Evolutionary conservation across 1,140 invertebrate genomes (phyloP).

Genomic region (Drosophila mayri): DNA sequence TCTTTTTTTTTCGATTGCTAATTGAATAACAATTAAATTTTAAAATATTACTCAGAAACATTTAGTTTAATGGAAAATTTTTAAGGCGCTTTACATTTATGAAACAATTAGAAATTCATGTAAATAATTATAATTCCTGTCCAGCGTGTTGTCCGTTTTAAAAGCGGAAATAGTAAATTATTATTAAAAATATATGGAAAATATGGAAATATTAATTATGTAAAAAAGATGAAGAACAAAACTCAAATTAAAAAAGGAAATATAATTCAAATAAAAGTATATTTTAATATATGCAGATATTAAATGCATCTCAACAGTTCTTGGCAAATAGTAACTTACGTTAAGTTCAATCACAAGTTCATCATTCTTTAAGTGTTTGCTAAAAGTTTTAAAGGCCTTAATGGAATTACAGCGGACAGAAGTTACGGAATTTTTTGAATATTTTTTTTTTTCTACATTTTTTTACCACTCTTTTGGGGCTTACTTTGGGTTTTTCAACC

Average conservation of each 20-base stretch:
- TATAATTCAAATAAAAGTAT: no score
- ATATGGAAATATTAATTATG: not conserved
- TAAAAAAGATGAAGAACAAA: not conserved
- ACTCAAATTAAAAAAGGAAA: not conserved
- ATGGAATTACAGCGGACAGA: conserved; percentile 19
- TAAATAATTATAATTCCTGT: conserved; percentile 35
- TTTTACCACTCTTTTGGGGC: not conserved
- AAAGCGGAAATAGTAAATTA: conserved; percentile 7
- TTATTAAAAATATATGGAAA: not conserved
- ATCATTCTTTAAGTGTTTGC: conserved; percentile 4
- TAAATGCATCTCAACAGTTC: conserved; percentile 4
- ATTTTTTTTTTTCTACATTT: not conserved
- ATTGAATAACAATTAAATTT: not conserved
- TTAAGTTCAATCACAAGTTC: conserved; percentile 4
- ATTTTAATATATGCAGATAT: not conserved
- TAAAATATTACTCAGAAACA: no score
- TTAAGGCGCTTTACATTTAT: conserved; percentile 19
- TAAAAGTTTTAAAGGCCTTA: conserved; percentile 11
- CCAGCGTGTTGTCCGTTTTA: not conserved
- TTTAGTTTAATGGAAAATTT: not conserved
- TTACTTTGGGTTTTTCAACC: not conserved
- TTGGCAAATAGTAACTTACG: not conserved
- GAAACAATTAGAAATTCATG: conserved; percentile 41
- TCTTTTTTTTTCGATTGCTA: not conserved
- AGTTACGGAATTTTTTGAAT: not conserved